These are phyloP conservation scores for Leptonema lineaticorne DNA, from an alignment of 1,140 invertebrate species.

Conservation along the genomic window DNA sequence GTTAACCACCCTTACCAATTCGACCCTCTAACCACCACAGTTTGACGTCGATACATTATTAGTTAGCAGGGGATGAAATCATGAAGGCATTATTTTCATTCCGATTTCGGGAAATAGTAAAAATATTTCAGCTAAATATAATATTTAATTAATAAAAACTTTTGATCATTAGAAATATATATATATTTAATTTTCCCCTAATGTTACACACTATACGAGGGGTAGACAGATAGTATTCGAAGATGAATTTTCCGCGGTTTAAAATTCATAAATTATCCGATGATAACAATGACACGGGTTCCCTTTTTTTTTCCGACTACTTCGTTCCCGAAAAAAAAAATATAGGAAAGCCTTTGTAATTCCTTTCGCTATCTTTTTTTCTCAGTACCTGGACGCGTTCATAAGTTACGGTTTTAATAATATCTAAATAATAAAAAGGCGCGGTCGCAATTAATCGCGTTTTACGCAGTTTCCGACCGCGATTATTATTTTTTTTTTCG, in stretches of 20 bases:
- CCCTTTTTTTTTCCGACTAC: too few species aligned
- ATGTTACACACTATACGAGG: too few species aligned
- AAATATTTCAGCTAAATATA: too few species aligned
- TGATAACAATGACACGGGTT: conserved; percentile 31
- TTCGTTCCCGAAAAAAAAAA: too few species aligned
- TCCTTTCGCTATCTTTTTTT: conserved; percentile 26
- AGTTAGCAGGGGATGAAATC: conserved; percentile 23
- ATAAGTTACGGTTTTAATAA: conserved; percentile 30
- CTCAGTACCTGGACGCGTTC: conserved; percentile 19
- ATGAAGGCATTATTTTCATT: conserved; percentile 34
- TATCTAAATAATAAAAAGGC: conserved; percentile 16
- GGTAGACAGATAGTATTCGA: not conserved
- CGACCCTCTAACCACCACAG: conserved; percentile 6
- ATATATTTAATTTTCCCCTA: too few species aligned
- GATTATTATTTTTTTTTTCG: too few species aligned
- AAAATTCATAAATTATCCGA: conserved; percentile 31
- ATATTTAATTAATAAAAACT: too few species aligned
- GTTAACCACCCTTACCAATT: conserved; percentile 16
- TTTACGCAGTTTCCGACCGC: conserved; percentile 5
- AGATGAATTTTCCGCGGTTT: conserved; percentile 25
- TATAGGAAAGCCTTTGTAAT: conserved; percentile 25
- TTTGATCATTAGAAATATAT: too few species aligned
- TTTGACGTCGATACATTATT: conserved; percentile 36
- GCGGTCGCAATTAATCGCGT: conserved; percentile 14
- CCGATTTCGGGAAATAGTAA: not conserved